Evolutionary conservation across 2,113 vertebrate species (phyloP).

Genomic region (Bubalus kerabau): DNA sequence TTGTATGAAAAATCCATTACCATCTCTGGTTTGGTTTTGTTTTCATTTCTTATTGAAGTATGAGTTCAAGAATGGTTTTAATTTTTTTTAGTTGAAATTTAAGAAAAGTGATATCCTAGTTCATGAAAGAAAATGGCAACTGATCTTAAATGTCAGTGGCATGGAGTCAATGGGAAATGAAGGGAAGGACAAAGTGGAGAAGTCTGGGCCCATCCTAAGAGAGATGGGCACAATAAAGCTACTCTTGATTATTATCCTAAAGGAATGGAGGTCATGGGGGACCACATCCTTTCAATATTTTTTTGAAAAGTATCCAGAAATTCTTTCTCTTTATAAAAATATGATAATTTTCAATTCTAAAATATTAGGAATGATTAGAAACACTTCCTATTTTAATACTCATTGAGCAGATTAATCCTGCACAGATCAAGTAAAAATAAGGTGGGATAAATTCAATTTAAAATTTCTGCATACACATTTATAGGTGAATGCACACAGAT

Average conservation of each 20-base stretch:
- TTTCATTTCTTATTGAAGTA: not conserved
- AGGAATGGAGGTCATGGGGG: not conserved
- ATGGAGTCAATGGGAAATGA: not conserved
- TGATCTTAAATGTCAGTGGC: not conserved
- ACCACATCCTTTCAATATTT: not conserved
- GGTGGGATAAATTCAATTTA: not conserved
- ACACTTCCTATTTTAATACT: not conserved
- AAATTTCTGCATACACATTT: not conserved
- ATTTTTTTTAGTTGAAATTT: not conserved
- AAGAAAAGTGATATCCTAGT: not conserved
- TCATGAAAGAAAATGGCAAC: not conserved
- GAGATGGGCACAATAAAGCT: not conserved
- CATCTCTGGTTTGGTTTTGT: not conserved
- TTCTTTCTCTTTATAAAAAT: not conserved
- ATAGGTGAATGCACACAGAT: not conserved
- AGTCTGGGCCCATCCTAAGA: not conserved
- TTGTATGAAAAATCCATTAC: not conserved
- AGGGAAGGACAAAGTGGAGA: not conserved
- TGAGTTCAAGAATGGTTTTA: not conserved
- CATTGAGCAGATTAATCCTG: not conserved
- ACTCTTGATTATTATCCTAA: not conserved
- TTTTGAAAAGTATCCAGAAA: not conserved
- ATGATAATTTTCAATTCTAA: not conserved
- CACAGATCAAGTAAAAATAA: not conserved
- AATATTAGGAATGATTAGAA: not conserved